Conservation (phyloP, 2,888 invertebrate genomes). For the Trachelus tabidus region DNA sequence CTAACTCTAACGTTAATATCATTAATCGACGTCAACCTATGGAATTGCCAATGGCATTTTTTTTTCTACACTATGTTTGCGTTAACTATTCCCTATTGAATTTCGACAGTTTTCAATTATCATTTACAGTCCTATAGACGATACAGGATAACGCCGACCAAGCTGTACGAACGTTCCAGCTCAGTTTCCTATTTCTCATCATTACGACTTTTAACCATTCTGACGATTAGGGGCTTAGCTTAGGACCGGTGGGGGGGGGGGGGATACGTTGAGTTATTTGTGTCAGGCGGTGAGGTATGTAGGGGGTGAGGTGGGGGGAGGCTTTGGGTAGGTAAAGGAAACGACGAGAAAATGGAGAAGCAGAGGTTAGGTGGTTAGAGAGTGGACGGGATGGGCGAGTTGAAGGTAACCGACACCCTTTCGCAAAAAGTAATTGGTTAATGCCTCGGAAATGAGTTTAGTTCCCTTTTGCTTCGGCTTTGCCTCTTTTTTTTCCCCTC, state of each 20-base stretch:
- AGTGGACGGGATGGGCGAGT: conserved; percentile 35
- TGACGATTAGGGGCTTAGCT: conserved; percentile 31
- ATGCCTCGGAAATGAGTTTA: conserved; percentile 66
- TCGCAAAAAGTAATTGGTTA: conserved; percentile 65
- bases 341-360: conserved; percentile 25
- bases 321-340: conserved; percentile 7
- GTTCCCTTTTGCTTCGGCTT: conserved; percentile 55
- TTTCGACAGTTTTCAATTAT: too few species aligned
- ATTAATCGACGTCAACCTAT: too few species aligned
- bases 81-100: too few species aligned
- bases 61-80: too few species aligned
- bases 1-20: too few species aligned
- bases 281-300: too few species aligned
- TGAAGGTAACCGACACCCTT: conserved; percentile 62
- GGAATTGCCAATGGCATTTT: too few species aligned
- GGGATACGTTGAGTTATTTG: conserved; percentile 15
- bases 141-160: neutral
- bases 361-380: conserved; percentile 16
- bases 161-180: neutral
- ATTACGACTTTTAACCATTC: conserved; percentile 34
- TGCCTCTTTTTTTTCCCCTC: conserved; percentile 30
- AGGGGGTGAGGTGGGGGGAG: too few species aligned
- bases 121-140: too few species aligned
- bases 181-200: conserved; percentile 43
- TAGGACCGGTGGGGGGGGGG: conserved; percentile 37